phyloP scores from a whole-genome alignment of 2,113 vertebrate genomes.

The Brachyhypopomus gauderio region DNA sequence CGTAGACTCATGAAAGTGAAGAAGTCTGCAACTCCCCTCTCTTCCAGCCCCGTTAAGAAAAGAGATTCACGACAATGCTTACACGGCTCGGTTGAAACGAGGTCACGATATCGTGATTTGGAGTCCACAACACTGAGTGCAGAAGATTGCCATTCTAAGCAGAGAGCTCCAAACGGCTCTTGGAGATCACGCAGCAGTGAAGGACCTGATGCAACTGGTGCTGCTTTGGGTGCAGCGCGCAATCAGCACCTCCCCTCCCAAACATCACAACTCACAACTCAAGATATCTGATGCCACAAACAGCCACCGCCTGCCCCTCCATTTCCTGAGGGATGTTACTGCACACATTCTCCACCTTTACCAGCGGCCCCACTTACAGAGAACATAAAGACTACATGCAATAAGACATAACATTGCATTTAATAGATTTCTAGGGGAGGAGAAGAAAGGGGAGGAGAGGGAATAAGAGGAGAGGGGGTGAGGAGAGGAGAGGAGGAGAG shows the following conservation, averaged over 20 bases:
- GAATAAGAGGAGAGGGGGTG: too few relatives aligned
- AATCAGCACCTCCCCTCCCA: neutral
- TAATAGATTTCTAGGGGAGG: neutral
- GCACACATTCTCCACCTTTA: neutral
- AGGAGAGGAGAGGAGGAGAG: too few relatives aligned
- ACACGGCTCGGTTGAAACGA: too few relatives aligned
- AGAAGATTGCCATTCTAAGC: too few relatives aligned
- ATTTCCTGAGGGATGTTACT: neutral
- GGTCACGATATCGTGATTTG: too few relatives aligned
- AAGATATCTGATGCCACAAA: neutral
- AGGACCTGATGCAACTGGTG: neutral
- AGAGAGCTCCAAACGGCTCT: neutral
- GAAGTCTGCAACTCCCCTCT: too few relatives aligned
- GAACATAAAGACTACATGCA: neutral
- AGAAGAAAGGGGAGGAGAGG: too few relatives aligned
- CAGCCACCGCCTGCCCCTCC: neutral
- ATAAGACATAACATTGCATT: neutral
- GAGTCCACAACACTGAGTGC: too few relatives aligned
- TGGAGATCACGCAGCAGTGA: neutral
- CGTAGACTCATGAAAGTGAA: too few relatives aligned
- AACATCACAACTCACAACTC: neutral
- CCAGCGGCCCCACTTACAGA: neutral
- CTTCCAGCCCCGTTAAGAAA: too few relatives aligned
- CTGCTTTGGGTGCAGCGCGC: neutral
- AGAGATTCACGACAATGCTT: too few relatives aligned